Evolutionary conservation across 2,797 vertebrate species (phyloP).

Genomic region (Esox lucius): DNA sequence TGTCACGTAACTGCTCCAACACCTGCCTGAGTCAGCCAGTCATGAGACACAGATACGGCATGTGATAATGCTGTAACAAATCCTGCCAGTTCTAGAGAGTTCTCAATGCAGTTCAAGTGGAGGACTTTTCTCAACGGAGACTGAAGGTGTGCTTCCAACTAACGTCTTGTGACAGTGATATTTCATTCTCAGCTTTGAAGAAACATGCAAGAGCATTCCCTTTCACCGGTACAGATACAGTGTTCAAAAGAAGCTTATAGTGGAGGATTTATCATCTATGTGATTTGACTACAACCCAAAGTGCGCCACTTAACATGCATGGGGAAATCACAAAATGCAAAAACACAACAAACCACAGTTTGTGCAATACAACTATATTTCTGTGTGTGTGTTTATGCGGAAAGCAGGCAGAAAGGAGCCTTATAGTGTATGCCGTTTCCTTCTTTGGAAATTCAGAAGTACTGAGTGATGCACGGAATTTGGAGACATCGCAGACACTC

Average conservation of each 20-base stretch:
- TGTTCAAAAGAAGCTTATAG: not conserved
- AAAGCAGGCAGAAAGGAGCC: not conserved
- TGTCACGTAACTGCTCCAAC: not conserved
- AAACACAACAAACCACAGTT: slow-evolving; percentile 10
- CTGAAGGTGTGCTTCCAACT: not conserved
- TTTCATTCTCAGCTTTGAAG: not conserved
- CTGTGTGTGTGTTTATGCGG: not conserved
- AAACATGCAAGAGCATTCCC: not conserved
- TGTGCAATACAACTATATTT: not conserved
- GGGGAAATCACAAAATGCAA: not conserved
- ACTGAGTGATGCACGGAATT: not conserved
- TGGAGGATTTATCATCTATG: not conserved
- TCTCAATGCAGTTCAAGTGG: not conserved
- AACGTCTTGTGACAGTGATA: slow-evolving; percentile 1
- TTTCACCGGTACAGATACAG: not conserved
- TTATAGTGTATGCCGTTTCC: not conserved
- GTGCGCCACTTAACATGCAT: not conserved
- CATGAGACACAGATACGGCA: not conserved
- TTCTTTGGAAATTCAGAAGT: not conserved
- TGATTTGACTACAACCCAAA: not conserved
- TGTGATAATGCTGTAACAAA: not conserved
- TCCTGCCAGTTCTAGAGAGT: not conserved
- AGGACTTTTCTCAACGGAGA: not conserved
- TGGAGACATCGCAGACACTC: not conserved
- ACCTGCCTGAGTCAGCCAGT: not conserved